Conservation (phyloP, 2,888 invertebrate species). For the Catocala nupta region DNA sequence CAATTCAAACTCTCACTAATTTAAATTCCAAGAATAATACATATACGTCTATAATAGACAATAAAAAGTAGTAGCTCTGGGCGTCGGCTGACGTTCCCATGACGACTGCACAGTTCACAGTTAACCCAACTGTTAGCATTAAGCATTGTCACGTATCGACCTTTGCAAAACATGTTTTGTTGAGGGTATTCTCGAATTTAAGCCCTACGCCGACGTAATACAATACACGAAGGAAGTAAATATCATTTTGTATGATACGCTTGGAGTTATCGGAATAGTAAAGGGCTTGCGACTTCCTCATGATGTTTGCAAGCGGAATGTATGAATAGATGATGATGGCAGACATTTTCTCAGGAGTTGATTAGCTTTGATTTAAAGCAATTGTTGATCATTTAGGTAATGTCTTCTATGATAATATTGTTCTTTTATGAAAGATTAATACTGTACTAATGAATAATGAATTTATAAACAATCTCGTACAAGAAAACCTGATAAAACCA, state of each 20-base stretch:
- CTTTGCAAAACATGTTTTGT: slow-evolving; percentile 40
- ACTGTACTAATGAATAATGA: background rate
- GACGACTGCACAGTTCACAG: slow-evolving; percentile 74
- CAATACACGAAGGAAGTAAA: slow-evolving; percentile 36
- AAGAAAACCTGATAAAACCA: slow-evolving; percentile 8
- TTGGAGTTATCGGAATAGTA: slow-evolving; percentile 49
- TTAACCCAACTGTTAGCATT: slow-evolving; percentile 65
- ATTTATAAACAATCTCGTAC: background rate
- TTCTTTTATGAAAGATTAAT: background rate
- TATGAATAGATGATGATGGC: slow-evolving; percentile 40
- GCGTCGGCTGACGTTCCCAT: slow-evolving; percentile 68
- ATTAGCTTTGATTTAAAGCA: slow-evolving; percentile 25
- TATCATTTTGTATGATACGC: slow-evolving; percentile 43
- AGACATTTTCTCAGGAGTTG: slow-evolving; percentile 37
- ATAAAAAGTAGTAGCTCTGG: slow-evolving; percentile 57
- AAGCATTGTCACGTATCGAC: slow-evolving; percentile 61
- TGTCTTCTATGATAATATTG: background rate
- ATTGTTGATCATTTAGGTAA: background rate
- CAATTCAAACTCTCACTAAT: slow-evolving; percentile 49
- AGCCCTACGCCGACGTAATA: slow-evolving; percentile 50
- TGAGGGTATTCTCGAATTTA: slow-evolving; percentile 48
- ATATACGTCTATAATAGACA: slow-evolving; percentile 40
- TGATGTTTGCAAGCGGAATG: slow-evolving; percentile 47
- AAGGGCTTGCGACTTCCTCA: slow-evolving; percentile 51
- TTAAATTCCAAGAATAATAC: slow-evolving; percentile 45